Evolutionary conservation across 1,140 invertebrate genomes (phyloP).

Genomic region (Musca vetustissima): DNA sequence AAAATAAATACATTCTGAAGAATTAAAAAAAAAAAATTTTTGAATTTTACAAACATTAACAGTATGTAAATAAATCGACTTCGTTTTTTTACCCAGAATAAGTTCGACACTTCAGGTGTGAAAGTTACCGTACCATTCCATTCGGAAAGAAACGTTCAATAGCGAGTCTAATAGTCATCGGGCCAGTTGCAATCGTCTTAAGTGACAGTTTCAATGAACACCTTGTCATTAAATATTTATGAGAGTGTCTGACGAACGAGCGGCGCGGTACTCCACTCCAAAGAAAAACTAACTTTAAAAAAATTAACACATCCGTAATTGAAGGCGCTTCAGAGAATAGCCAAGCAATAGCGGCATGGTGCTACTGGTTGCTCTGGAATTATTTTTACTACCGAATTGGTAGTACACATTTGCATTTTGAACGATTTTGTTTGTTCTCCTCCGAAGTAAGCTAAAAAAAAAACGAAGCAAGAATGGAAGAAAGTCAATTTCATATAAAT

Average conservation of each 20-base stretch:
- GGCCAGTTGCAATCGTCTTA: no score
- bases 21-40: no score
- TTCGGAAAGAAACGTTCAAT: no score
- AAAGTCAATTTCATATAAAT: no score
- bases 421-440: constrained; percentile 17
- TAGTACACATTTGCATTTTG: constrained; percentile 20
- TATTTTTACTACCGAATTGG: constrained; percentile 12
- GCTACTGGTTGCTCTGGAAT: background rate
- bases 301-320: constrained; percentile 23
- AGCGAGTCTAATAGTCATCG: no score
- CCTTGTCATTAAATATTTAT: constrained; percentile 19
- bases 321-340: background rate
- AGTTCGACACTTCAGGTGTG: no score
- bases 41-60: no score
- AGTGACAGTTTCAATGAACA: constrained; percentile 3
- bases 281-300: background rate
- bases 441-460: background rate
- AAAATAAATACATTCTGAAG: no score
- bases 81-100: no score
- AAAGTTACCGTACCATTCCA: no score
- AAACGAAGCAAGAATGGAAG: no score
- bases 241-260: background rate
- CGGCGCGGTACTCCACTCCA: background rate
- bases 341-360: background rate
- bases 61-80: no score